Conservation (phyloP, 2,113 vertebrate genomes). For the Pandion haliaetus region DNA sequence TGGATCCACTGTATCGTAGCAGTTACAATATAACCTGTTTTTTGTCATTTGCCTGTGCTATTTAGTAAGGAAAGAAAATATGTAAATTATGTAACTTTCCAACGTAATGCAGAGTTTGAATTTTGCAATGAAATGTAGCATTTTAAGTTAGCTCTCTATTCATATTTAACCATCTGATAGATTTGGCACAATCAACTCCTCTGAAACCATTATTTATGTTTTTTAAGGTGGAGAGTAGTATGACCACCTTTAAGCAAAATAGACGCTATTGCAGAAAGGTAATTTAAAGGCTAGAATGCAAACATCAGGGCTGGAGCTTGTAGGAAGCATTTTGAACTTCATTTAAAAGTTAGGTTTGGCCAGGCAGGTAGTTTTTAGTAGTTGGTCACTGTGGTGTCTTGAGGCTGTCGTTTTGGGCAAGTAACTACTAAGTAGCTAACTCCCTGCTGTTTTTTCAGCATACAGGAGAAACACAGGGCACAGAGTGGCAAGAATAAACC, state of each 20-base stretch:
- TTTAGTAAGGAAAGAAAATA: neutral
- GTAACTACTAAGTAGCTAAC: neutral
- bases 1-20: neutral
- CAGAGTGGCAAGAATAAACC: neutral
- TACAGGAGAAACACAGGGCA: neutral
- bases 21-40: neutral
- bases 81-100: neutral
- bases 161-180: neutral
- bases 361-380: neutral
- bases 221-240: neutral
- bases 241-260: neutral
- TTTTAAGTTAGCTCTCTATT: neutral
- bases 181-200: neutral
- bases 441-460: neutral
- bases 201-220: neutral
- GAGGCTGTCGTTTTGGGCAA: neutral
- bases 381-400: neutral
- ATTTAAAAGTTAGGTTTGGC: neutral
- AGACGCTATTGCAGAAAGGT: neutral
- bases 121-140: neutral
- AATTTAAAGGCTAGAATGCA: neutral
- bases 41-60: neutral
- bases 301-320: neutral
- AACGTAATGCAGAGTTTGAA: neutral
- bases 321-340: neutral